Conservation (phyloP, 2,797 vertebrate species). For the Aulostomus chinensis region DNA sequence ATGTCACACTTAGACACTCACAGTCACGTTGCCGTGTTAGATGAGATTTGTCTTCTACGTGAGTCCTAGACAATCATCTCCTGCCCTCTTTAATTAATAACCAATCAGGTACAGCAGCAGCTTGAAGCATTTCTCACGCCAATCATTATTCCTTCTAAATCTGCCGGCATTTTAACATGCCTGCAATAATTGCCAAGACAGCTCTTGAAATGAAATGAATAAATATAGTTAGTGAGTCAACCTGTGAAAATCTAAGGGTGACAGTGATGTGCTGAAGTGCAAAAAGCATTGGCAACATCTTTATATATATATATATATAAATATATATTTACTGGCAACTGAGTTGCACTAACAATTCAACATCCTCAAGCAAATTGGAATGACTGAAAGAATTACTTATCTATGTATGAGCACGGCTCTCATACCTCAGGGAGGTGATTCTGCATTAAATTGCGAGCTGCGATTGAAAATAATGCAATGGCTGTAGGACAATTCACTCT, state of each 20-base stretch:
- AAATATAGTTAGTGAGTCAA: constrained; percentile 48
- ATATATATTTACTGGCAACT: constrained; percentile 18
- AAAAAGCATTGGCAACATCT: constrained; percentile 34
- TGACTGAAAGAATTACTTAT: constrained; percentile 54
- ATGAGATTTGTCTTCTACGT: constrained; percentile 34
- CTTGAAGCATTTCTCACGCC: constrained; percentile 41
- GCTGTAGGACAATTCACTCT: constrained; percentile 32
- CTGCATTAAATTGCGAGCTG: constrained; percentile 55
- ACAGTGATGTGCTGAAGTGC: constrained; percentile 32
- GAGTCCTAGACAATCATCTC: constrained; percentile 37
- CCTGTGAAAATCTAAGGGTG: constrained; percentile 31
- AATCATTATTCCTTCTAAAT: constrained; percentile 61
- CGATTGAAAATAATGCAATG: constrained; percentile 65
- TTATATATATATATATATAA: too few species aligned
- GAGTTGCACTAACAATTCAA: constrained; percentile 44
- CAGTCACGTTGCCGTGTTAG: constrained; percentile 13
- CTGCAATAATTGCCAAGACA: constrained; percentile 49
- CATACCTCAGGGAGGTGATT: constrained; percentile 56
- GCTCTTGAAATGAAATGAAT: constrained; percentile 55
- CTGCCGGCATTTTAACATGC: constrained; percentile 36
- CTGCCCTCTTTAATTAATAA: constrained; percentile 64
- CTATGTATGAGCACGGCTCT: constrained; percentile 46
- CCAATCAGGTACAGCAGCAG: constrained; percentile 32
- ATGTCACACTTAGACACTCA: constrained; percentile 1
- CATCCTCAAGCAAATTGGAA: constrained; percentile 53